Evolutionary conservation across 2,113 vertebrate genomes (phyloP).

Genomic region (Charadrius vociferus): DNA sequence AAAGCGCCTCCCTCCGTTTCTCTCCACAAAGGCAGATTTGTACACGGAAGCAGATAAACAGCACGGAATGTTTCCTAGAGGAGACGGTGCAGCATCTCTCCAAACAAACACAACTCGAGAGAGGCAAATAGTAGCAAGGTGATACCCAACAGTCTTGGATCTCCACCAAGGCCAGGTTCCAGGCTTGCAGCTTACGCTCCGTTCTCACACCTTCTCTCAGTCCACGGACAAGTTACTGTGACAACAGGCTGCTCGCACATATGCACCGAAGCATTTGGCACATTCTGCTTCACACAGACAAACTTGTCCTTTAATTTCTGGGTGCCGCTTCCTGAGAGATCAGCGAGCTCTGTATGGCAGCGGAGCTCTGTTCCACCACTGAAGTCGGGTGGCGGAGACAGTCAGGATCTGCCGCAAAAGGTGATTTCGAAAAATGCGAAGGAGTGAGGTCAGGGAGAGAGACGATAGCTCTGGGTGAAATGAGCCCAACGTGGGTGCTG

Average conservation of each 20-base stretch:
- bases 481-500: accelerated
- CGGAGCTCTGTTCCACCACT: background rate
- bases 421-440: background rate
- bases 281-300: background rate
- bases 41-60: background rate
- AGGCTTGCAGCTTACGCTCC: background rate
- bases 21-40: background rate
- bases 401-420: background rate
- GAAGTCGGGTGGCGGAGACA: no score
- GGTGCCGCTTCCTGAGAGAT: background rate
- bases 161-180: background rate
- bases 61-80: background rate
- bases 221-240: background rate
- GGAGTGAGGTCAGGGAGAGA: background rate
- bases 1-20: background rate
- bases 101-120: background rate
- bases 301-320: background rate
- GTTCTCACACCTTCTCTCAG: background rate
- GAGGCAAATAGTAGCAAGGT: background rate
- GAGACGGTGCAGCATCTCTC: background rate
- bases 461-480: accelerated
- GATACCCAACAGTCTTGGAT: background rate
- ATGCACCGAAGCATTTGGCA: accelerated
- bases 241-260: background rate
- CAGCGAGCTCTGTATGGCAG: accelerated